Base-by-base conservation (phyloP, 2,113 vertebrate genomes). In the Lipophrys pholis region DNA sequence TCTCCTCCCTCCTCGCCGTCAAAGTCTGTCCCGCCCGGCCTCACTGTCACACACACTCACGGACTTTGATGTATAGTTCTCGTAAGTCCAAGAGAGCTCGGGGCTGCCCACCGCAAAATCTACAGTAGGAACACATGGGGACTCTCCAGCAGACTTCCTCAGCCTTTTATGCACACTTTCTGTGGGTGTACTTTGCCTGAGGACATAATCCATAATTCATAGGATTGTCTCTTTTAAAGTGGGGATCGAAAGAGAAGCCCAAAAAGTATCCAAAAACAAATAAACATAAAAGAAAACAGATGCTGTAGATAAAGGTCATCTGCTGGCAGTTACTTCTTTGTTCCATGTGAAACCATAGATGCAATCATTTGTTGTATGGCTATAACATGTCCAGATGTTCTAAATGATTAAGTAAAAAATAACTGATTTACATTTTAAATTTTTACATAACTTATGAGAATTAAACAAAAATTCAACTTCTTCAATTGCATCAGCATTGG, bases 121-220 rank as follows among this genome's bases (percentile, higher is more conserved):
- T 46, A 53, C 59, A 45, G 43, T 49, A 40, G 30, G 51, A 65
- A 61, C 10, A 21, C 53, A 69, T 52, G 38, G 55, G 60, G 55
- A 11, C 21, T 65, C 45, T 69, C 56, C 45, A 15, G 2, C 70
- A 59, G 61, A 57, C 49, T 60, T 56, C 69, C 46, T 65, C 41
- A 58, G 43, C 52, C 57, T 46, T 73, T 83, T 64, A 60, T 71
- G 10, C 36, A 48, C 36, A 17, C 60, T 74, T 53, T 70, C 56
- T 81, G 35, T 53, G 54, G 51, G 48, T 15, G 11, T 11, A 53
- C 54, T 60, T 69, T 41, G 75, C 65, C 72, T 8, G 11, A 80
- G 69, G 75, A 75, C 38, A 52, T 53, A 16, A 79, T 83, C 54
- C 66, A 81, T 86, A 67, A 78, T 84, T 80, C 76, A 80, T 55